Evolutionary conservation across 2,888 invertebrate genomes (phyloP).

Genomic region (Agrotis clavis): DNA sequence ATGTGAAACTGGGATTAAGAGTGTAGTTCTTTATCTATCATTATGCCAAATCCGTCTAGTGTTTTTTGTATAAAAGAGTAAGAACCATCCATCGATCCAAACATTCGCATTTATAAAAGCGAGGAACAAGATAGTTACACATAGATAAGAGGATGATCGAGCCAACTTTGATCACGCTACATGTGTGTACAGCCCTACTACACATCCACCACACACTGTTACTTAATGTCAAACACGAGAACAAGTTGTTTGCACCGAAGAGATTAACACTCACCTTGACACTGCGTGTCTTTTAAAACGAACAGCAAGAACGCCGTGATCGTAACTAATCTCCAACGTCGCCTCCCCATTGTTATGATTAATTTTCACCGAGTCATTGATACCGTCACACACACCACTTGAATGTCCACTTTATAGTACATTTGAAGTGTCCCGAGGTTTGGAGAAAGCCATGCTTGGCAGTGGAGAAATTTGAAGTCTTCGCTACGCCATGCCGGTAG

Average conservation of each 20-base stretch:
- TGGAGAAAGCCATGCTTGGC: conserved; percentile 76
- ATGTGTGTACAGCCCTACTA: conserved; percentile 6
- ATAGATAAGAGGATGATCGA: conserved; percentile 50
- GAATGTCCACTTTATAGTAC: conserved; percentile 68
- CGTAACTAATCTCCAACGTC: conserved; percentile 87
- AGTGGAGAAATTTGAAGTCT: conserved; percentile 70
- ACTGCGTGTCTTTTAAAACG: conserved; percentile 83
- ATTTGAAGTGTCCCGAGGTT: conserved; percentile 70
- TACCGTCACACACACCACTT: conserved; percentile 67
- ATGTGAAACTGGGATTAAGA: too few species aligned
- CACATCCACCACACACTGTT: conserved; percentile 28
- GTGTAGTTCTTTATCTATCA: too few species aligned
- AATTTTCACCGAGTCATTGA: conserved; percentile 87
- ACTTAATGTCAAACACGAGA: conserved; percentile 45
- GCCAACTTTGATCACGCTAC: conserved; percentile 31
- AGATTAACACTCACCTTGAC: conserved; percentile 82
- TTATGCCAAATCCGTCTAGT: too few species aligned
- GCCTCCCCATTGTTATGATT: conserved; percentile 84
- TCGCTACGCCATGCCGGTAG: conserved; percentile 76
- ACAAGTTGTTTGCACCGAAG: conserved; percentile 26
- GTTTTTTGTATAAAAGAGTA: too few species aligned
- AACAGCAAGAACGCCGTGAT: conserved; percentile 86
- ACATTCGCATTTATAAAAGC: too few species aligned
- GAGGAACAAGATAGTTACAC: neutral
- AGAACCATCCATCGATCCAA: too few species aligned